These are phyloP conservation scores for Tachysurus vachellii DNA, from an alignment of 2,113 vertebrate species.

Conservation along the genomic window DNA sequence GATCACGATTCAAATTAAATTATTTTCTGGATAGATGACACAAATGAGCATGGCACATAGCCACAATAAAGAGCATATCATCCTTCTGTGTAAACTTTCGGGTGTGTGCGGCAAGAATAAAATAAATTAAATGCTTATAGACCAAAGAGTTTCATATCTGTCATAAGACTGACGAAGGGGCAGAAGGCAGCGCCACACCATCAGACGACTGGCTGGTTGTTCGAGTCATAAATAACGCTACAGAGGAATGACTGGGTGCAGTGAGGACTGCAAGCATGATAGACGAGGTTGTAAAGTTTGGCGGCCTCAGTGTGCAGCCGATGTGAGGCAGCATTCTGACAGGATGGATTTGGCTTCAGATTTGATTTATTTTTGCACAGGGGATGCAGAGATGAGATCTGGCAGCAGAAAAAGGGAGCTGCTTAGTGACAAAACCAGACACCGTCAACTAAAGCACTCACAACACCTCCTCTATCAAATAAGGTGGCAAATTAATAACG, in stretches of 20 bases:
- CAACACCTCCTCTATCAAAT: background rate
- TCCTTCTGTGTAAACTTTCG: background rate
- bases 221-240: slow-evolving; percentile 33
- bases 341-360: slow-evolving; percentile 36
- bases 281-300: slow-evolving; percentile 36
- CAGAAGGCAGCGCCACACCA: slow-evolving; percentile 23
- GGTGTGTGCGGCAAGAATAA: background rate
- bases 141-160: slow-evolving; percentile 9
- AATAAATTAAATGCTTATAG: background rate
- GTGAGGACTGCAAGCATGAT: slow-evolving; percentile 42
- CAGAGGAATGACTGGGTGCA: slow-evolving; percentile 23
- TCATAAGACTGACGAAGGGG: background rate
- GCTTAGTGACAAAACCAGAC: slow-evolving; percentile 12
- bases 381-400: slow-evolving; percentile 28
- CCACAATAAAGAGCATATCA: background rate
- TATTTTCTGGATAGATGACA: background rate
- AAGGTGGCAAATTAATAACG: background rate
- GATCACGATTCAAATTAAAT: background rate
- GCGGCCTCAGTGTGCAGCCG: slow-evolving; percentile 21
- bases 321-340: slow-evolving; percentile 32
- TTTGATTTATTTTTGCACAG: slow-evolving; percentile 46
- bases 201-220: slow-evolving; percentile 13
- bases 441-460: background rate
- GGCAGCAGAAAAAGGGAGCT: background rate
- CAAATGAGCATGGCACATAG: background rate